phyloP scores from a whole-genome alignment of 2,797 vertebrate genomes.

The Valencia hispanica region DNA sequence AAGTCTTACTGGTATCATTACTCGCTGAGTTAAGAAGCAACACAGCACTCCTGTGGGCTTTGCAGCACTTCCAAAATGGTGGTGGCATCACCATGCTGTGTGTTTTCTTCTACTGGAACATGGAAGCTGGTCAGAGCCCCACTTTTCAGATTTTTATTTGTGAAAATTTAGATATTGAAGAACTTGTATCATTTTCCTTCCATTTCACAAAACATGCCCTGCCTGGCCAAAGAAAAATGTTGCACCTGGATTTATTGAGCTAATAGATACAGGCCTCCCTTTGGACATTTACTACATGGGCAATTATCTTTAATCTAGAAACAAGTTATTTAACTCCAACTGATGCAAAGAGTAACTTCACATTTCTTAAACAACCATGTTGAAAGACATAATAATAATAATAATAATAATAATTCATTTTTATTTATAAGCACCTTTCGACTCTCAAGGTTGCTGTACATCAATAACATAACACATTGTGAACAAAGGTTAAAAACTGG shows the following conservation, averaged over 20 bases:
- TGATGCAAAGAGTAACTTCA: neutral
- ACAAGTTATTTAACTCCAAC: neutral
- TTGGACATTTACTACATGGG: constrained; percentile 9
- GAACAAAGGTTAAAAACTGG: no score
- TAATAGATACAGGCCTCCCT: no score
- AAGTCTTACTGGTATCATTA: no score
- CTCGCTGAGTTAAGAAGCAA: neutral
- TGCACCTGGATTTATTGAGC: no score
- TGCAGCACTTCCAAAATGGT: neutral
- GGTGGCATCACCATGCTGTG: neutral
- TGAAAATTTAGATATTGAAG: neutral
- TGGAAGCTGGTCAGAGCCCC: neutral
- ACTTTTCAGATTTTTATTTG: neutral
- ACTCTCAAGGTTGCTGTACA: no score
- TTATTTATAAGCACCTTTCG: no score
- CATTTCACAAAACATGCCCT: neutral
- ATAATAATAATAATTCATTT: no score
- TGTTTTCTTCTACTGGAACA: neutral
- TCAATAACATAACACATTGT: no score
- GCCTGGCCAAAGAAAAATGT: no score
- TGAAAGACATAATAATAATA: no score
- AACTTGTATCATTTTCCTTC: neutral
- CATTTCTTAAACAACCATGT: constrained; percentile 7
- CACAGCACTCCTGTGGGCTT: neutral
- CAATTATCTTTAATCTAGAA: neutral